Evolutionary conservation across 2,888 invertebrate genomes (phyloP), one percentile per base, ranked within the genome.

Genomic region (Brachypterus glaber): DNA sequence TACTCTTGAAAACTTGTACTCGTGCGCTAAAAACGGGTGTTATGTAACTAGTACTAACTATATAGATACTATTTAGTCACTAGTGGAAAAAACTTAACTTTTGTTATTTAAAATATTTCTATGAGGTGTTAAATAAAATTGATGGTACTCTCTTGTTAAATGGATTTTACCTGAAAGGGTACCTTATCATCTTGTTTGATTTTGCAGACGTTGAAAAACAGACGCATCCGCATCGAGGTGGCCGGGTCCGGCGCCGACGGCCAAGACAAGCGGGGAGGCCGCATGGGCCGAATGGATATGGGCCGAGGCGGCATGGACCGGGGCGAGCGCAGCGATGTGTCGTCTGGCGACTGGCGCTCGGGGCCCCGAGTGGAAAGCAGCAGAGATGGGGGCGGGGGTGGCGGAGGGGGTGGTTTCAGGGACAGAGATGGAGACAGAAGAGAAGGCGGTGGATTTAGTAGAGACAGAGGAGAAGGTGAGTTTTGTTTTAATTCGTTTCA

Each of bases 211-310:
- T 74, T 91, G 52, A 78, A 82, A 59, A 79, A 77, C 35, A 72
- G 88, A 48, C 72, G 83, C 40, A 79, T 89, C 48, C 76, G 85
- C 55, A 85, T 89, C 60, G 86, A 87, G 55, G 73, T 89, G 8
- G 79, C 86, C 3, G 80, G 79, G 42, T 81, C 78, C 53, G 76
- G 75, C 49, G 83, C 81, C 46, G 79, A 80, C 50, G n/a, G n/a
- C n/a, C n/a, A n/a, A n/a, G 77, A 81, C 26, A 76, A 80, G 44
- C 62, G 71, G 25, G 73, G 79, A 54, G 72, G 74, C 14, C 27
- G 27, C 27, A 27, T 27, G 27, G 69, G 75, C 33, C 66, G 62
- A 5, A 63, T 72, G 50, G 69, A 69, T 48, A 69, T 72, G 57
- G 68, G 63, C 46, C 63, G 68, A 41, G 69, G 70, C 54, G 68